Evolutionary conservation across 1,140 invertebrate genomes (phyloP).

Genomic region (Bombus sylvicola): DNA sequence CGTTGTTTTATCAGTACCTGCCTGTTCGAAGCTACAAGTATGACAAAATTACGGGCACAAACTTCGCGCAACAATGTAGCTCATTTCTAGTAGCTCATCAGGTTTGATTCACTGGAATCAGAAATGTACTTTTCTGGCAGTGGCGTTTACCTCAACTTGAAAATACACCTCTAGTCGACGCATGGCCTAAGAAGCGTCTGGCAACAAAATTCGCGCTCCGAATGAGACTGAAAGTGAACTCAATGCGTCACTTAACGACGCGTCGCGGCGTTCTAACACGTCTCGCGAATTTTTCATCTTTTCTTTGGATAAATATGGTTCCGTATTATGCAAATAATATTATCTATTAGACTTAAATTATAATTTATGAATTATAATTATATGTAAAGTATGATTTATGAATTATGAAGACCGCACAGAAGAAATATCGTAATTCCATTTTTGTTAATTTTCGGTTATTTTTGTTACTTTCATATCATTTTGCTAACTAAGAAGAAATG

Average conservation of each 20-base stretch:
- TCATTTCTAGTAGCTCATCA: slow-evolving; percentile 53
- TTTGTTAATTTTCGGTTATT: too few relatives aligned
- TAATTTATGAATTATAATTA: too few relatives aligned
- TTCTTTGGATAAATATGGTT: too few relatives aligned
- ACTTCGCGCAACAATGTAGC: slow-evolving; percentile 36
- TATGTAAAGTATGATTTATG: too few relatives aligned
- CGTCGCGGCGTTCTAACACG: neutral
- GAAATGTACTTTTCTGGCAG: slow-evolving; percentile 26
- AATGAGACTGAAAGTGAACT: neutral
- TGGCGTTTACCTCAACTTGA: slow-evolving; percentile 15
- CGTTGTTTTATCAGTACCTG: neutral
- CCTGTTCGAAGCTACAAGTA: neutral
- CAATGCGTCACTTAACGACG: neutral
- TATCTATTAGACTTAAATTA: too few relatives aligned
- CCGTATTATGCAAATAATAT: too few relatives aligned
- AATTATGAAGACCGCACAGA: too few relatives aligned
- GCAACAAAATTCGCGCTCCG: neutral
- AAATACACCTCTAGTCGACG: neutral
- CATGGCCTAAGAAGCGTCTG: slow-evolving; percentile 32
- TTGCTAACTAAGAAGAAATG: too few relatives aligned
- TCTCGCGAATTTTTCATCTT: neutral
- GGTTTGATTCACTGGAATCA: slow-evolving; percentile 46
- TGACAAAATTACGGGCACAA: slow-evolving; percentile 21
- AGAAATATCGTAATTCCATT: too few relatives aligned
- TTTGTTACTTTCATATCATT: too few relatives aligned